phyloP scores from a whole-genome alignment of 2,888 invertebrate genomes.

The Chouioia cunea region DNA sequence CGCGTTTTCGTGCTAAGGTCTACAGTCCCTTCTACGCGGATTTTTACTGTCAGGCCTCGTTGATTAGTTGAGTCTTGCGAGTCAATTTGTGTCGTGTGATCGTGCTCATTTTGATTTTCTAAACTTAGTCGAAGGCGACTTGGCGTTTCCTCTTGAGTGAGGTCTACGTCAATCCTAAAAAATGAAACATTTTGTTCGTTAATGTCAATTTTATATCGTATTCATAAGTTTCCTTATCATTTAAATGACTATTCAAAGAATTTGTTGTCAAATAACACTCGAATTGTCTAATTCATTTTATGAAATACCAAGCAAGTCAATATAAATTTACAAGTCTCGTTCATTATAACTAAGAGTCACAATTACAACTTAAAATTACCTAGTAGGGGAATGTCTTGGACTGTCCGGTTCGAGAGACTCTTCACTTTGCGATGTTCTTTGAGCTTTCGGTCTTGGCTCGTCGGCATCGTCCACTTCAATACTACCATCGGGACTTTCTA shows the following conservation, averaged over 20 bases:
- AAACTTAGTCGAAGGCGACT: conserved; percentile 60
- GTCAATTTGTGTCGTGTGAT: conserved; percentile 39
- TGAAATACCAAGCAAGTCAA: no score
- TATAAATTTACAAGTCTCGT: no score
- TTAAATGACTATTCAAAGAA: no score
- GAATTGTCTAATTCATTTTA: no score
- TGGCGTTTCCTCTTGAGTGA: conserved; percentile 53
- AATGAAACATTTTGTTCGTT: neutral
- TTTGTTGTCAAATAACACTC: no score
- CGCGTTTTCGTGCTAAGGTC: conserved; percentile 62
- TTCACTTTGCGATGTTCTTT: conserved; percentile 54
- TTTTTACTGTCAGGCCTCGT: conserved; percentile 60
- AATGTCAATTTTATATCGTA: no score
- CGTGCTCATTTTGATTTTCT: conserved; percentile 62
- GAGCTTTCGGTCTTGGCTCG: conserved; percentile 49
- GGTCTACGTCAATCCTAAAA: conserved; percentile 46
- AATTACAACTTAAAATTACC: conserved; percentile 20
- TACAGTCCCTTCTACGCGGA: conserved; percentile 64
- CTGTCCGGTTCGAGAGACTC: conserved; percentile 63
- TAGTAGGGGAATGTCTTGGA: conserved; percentile 57
- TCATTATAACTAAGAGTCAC: neutral
- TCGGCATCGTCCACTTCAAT: conserved; percentile 66
- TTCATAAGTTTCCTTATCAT: no score
- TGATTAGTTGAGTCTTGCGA: conserved; percentile 42
- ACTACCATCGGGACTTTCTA: conserved; percentile 65